Percentiles rank a stretch among this genome's conserved stretches.
phyloP scores from a whole-genome alignment of 2,113 vertebrate genomes.

The Pteronura brasiliensis region DNA sequence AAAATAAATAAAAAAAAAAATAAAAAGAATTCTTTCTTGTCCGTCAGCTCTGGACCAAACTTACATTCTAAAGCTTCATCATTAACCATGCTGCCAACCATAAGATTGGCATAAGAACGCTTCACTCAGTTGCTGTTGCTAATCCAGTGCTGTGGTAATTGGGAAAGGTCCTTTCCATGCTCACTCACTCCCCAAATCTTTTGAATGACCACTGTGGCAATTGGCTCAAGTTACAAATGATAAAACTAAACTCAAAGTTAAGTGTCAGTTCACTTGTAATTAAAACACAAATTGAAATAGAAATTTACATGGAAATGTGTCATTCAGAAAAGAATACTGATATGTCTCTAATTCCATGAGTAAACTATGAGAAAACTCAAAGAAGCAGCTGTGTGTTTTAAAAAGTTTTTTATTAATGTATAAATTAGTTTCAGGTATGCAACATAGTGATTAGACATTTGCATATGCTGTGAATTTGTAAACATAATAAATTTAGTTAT shows the following conservation, averaged over 20 bases:
- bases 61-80: neutral
- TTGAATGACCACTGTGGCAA: neutral
- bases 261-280: neutral
- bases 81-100: neutral
- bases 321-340: neutral
- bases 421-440: neutral
- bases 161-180: neutral
- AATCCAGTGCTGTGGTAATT: neutral
- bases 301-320: neutral
- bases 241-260: slow-evolving; percentile 19
- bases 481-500: neutral
- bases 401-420: neutral
- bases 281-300: neutral
- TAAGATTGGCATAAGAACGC: neutral
- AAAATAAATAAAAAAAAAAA: too few relatives aligned
- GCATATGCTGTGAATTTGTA: neutral
- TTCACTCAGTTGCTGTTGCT: neutral
- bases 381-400: neutral
- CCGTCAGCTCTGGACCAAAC: too few relatives aligned
- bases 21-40: too few relatives aligned
- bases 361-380: neutral
- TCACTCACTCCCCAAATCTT: neutral
- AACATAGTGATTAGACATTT: neutral
- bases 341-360: neutral
- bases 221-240: neutral